Evolutionary conservation across 2,113 vertebrate genomes (phyloP).

Genomic region (Larimichthys crocea): DNA sequence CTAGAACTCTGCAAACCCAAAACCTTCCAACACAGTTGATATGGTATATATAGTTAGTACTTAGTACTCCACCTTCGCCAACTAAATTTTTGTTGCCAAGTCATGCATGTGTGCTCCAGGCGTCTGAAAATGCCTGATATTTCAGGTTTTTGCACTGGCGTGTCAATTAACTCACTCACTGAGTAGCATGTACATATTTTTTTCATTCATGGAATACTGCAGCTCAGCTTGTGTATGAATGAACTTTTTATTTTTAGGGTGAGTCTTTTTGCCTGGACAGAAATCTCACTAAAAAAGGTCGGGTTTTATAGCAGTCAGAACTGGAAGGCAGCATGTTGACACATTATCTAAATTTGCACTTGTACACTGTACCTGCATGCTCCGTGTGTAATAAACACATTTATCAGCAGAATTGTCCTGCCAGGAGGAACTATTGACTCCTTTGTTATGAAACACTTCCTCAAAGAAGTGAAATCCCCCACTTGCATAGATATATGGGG

Average conservation of each 20-base stretch:
- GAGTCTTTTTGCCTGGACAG: background rate
- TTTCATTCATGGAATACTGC: slow-evolving; percentile 5
- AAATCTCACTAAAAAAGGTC: background rate
- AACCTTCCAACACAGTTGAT: background rate
- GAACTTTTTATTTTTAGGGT: background rate
- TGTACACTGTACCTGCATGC: background rate
- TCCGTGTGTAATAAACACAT: slow-evolving; percentile 5
- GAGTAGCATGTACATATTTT: background rate
- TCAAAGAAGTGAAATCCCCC: slow-evolving; percentile 8
- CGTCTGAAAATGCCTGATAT: slow-evolving; percentile 9
- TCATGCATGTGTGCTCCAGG: background rate
- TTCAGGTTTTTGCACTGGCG: background rate
- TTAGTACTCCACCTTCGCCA: too few relatives aligned
- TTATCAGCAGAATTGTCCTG: slow-evolving; percentile 26
- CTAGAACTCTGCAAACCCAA: background rate
- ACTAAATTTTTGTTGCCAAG: too few relatives aligned
- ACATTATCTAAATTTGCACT: background rate
- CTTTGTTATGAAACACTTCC: slow-evolving; percentile 36
- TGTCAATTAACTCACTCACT: background rate
- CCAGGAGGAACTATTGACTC: slow-evolving; percentile 28
- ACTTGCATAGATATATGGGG: slow-evolving; percentile 12
- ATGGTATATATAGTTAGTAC: background rate
- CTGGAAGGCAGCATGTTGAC: background rate
- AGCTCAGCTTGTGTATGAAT: background rate
- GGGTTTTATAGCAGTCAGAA: background rate